phyloP scores from a whole-genome alignment of 2,113 vertebrate genomes.

The Myiozetetes cayanensis region DNA sequence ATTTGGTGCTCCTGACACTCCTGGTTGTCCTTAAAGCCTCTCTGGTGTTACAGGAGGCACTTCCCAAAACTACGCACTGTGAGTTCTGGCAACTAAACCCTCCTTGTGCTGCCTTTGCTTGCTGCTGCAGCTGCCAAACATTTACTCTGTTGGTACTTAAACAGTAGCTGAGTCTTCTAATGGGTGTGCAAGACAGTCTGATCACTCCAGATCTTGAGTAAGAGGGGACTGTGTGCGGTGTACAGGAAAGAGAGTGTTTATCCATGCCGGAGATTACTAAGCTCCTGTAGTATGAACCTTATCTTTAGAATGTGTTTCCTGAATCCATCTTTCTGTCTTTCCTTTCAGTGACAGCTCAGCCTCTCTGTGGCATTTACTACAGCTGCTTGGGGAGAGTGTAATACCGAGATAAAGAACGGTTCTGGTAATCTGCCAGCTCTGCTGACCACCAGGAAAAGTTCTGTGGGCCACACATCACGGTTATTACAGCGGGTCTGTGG shows the following conservation, averaged over 20 bases:
- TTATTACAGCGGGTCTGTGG: background rate
- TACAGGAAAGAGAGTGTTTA: conserved; percentile 36
- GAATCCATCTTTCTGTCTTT: conserved; percentile 48
- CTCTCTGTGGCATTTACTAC: background rate
- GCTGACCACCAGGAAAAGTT: conserved; percentile 7
- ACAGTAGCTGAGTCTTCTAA: background rate
- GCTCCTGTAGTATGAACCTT: conserved; percentile 16
- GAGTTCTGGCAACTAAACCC: background rate
- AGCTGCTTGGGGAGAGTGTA: conserved; percentile 12
- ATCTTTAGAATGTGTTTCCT: conserved; percentile 56
- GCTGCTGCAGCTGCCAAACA: background rate
- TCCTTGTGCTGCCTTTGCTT: background rate
- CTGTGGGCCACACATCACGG: background rate
- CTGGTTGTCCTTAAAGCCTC: background rate
- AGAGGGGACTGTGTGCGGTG: background rate
- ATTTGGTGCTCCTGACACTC: background rate
- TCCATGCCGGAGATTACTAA: background rate
- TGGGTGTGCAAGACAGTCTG: background rate
- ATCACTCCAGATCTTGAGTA: background rate
- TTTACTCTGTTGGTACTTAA: background rate
- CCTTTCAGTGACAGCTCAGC: conserved; percentile 39
- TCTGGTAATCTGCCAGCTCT: conserved; percentile 20
- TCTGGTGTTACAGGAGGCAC: background rate
- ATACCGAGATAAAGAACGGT: background rate
- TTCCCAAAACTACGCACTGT: rapidly evolving